A percentile compares a stretch with the other conserved stretches of the same genome.
Conservation (phyloP, 2,888 invertebrate genomes). For the Merodon equestris region DNA sequence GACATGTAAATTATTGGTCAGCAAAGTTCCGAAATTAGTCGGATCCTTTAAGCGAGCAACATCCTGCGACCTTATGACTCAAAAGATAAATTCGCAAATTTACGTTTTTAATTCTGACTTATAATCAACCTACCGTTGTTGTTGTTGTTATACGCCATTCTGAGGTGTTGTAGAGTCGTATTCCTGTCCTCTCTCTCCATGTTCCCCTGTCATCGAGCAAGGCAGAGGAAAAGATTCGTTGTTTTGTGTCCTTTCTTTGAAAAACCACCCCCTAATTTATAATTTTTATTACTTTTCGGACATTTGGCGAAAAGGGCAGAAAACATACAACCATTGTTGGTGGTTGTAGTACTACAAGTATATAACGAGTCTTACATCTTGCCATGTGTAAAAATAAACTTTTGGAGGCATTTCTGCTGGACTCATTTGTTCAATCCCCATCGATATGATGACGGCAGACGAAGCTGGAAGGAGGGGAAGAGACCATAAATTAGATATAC, state of each 20-base stretch:
- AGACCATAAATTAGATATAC: conserved; percentile 63
- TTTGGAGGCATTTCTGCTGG: conserved; percentile 5
- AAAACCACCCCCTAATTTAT: conserved; percentile 66
- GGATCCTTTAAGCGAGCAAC: conserved; percentile 51
- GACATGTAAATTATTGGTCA: conserved; percentile 50
- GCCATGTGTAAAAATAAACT: conserved; percentile 47
- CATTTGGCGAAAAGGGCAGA: conserved; percentile 64
- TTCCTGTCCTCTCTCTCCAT: neutral
- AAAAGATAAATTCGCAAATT: conserved; percentile 62
- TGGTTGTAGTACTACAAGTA: conserved; percentile 1
- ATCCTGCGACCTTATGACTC: conserved; percentile 55
- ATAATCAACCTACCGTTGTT: conserved; percentile 47
- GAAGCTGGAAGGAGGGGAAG: conserved; percentile 6
- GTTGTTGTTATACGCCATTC: conserved; percentile 1
- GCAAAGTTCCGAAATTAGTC: conserved; percentile 58
- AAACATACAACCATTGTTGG: conserved; percentile 14
- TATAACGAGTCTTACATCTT: neutral
- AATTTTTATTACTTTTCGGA: conserved; percentile 66
- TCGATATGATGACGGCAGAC: conserved; percentile 5
- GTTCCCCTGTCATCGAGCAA: no score
- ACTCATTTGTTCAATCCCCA: conserved; percentile 18
- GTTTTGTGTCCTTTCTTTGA: conserved; percentile 35
- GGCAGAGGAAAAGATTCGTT: no score
- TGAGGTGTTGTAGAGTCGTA: conserved; percentile 24
- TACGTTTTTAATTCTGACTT: conserved; percentile 67